Percentiles rank a stretch among this genome's conserved stretches.
Evolutionary conservation across 1,140 invertebrate genomes (phyloP).

Genomic region (Cotesia chilonis): DNA sequence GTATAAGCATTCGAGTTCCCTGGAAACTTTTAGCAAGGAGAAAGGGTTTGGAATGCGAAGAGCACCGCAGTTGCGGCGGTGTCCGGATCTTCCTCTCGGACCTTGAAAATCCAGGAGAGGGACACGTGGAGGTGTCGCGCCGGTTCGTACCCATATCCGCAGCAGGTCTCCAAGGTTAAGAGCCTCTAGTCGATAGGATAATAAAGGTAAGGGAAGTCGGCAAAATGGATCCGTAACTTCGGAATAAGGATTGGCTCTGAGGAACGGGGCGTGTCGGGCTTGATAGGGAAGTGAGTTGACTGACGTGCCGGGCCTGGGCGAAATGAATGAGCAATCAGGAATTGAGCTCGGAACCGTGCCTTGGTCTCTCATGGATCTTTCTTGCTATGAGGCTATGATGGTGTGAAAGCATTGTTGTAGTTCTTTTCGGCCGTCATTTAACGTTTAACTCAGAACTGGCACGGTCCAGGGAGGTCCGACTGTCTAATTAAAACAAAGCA

Average conservation of each 20-base stretch:
- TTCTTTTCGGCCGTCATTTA: conserved; percentile 60
- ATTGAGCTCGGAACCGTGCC: conserved; percentile 47
- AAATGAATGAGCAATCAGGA: conserved; percentile 41
- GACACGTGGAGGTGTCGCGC: no score
- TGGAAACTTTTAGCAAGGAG: no score
- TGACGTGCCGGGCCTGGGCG: conserved; percentile 58
- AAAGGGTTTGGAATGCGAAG: no score
- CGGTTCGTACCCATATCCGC: no score
- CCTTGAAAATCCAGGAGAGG: no score
- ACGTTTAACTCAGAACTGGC: conserved; percentile 82
- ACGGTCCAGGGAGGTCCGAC: conserved; percentile 80
- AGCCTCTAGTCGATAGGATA: conserved; percentile 90
- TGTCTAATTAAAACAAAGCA: conserved; percentile 91
- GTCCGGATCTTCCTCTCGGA: no score
- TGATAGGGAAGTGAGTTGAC: conserved; percentile 59
- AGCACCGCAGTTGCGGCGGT: no score
- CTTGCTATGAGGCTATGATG: no score
- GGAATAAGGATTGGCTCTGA: conserved; percentile 83
- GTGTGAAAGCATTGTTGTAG: no score
- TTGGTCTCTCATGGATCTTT: conserved; percentile 21
- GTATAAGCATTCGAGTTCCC: no score
- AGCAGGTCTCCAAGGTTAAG: conserved; percentile 85
- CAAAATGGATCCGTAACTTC: conserved; percentile 85
- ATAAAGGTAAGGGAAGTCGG: conserved; percentile 89
- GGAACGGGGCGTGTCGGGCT: conserved; percentile 74